Base-by-base conservation (phyloP, 2,113 vertebrate species). In the Sardina pilchardus region DNA sequence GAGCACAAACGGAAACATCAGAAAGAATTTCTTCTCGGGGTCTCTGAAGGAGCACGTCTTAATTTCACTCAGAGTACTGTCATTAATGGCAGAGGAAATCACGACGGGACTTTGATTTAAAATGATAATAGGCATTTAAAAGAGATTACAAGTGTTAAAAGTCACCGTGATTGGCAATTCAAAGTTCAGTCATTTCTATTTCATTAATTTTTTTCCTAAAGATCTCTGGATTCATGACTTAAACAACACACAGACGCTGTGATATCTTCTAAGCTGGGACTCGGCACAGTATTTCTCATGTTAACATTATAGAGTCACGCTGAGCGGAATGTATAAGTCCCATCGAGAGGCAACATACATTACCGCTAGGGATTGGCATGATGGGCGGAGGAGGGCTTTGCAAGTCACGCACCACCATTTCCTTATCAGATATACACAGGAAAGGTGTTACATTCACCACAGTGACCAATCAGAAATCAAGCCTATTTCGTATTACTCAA, bases 1-100 rank as follows among this genome's bases (percentile, higher is more conserved):
- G 6, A 63, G 34, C 88, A 86, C 82, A 89, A 81, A 81, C 50
- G 82, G 85, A 88, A 88, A 94, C 93, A 93, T 93, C 93, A 93
- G 90, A 94, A 89, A 90, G 91, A 93, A 92, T 94, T 93, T 90
- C 90, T 93, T 93, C 91, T 26, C 84, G 86, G 88, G 90, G 91
- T 90, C 85, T 81, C 83, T 44, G 82, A 85, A 63, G 85, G 47
- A 87, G 34, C 89, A 81, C 12, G 12, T 48, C 44, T 80, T 59
- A 78, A 26, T 86, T 71, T 85, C 81, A 1, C 63, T 43, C 71
- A 81, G 4, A 21, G 19, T 19, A 59, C 19, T 21, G 53, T 59
- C 53, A 59, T 21, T 59, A 59, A 24, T 24, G 53, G 4, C 21
- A 59, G 53, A 6, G 53, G 53, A 59, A 59, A 21, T 21, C 0